Evolutionary conservation across 2,797 vertebrate genomes (phyloP).

Genomic region (Pangasius djambal): DNA sequence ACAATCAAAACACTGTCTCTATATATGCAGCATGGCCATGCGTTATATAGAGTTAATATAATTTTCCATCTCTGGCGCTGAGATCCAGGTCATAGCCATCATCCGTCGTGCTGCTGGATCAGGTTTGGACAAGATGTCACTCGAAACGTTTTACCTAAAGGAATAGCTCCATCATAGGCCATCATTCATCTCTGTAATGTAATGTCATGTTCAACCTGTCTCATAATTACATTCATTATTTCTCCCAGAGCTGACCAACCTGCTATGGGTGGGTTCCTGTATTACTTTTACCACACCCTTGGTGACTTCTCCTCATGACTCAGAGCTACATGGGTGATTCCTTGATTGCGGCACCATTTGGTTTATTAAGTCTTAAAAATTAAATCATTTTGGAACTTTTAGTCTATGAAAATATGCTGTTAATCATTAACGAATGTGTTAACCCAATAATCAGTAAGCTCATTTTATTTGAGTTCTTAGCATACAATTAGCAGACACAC

Average conservation of each 20-base stretch:
- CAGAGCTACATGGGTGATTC: not conserved
- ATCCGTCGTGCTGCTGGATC: not conserved
- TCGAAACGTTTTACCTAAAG: not conserved
- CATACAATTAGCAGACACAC: not conserved
- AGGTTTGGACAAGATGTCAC: not conserved
- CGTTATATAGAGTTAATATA: not conserved
- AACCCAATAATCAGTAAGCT: not conserved
- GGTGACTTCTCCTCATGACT: not conserved
- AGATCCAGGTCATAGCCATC: not conserved
- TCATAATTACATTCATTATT: constrained; percentile 17
- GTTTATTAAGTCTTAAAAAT: not conserved
- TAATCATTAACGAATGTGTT: not conserved
- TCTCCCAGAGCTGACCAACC: not conserved
- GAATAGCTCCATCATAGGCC: not conserved
- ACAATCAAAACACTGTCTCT: too few species aligned
- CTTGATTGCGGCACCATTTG: not conserved
- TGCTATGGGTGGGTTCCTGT: not conserved
- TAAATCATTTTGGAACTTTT: too few species aligned
- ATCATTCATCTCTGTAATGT: not conserved
- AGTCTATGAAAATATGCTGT: not conserved
- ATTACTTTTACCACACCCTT: not conserved
- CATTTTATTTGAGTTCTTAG: not conserved
- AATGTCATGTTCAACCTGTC: constrained; percentile 2
- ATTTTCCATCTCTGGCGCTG: not conserved
- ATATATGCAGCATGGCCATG: not conserved